Evolutionary conservation across 2,113 vertebrate genomes (phyloP), one percentile per base, ranked within the genome.

Genomic region (Phaethornis superciliosus): DNA sequence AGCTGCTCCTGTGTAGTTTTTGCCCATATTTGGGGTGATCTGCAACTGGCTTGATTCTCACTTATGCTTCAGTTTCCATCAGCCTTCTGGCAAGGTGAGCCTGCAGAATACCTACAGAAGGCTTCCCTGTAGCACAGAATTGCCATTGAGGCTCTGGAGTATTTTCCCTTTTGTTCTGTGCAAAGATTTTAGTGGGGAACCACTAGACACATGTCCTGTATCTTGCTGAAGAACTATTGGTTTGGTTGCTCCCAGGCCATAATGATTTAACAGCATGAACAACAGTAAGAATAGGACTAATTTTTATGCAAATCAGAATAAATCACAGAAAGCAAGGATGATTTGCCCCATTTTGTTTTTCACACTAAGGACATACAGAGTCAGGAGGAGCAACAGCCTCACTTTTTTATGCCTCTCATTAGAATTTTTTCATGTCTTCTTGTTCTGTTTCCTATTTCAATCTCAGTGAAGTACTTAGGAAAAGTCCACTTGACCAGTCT

Each of bases 21-120:
- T 95, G 35, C 19, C 90, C 56, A 19, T 94, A 95, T 94, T 91
- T 93, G 71, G 79, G 64, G 44, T 46, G 52, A 83, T 78, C 2
- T 4, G n/a, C 30, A 62, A 85, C 37, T 37, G 59, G 28, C 35
- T 62, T 83, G 12, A 65, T 84, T 93, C 84, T 94, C 0, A 0
- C 33, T 89, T 80, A 52, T 26, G 19, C 47, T 78, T 74, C 22
- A 7, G 32, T 65, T 89, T 81, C 42, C 47, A 82, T 77, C 24
- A 33, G 7, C 21, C 77, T 40, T 69, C 75, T 54, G 54, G 71
- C 26, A 82, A 85, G 70, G 37, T 12, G 7, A 49, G 4, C 32
- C 44, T 21, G 6, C 19, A 81, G 52, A 88, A 75, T 18, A 77
- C 60, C 56, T 84, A 23, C 64, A 67, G 67, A 46, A 47, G 12